Base-by-base conservation (phyloP, 2,797 vertebrate genomes). In the Thaleichthys pacificus region DNA sequence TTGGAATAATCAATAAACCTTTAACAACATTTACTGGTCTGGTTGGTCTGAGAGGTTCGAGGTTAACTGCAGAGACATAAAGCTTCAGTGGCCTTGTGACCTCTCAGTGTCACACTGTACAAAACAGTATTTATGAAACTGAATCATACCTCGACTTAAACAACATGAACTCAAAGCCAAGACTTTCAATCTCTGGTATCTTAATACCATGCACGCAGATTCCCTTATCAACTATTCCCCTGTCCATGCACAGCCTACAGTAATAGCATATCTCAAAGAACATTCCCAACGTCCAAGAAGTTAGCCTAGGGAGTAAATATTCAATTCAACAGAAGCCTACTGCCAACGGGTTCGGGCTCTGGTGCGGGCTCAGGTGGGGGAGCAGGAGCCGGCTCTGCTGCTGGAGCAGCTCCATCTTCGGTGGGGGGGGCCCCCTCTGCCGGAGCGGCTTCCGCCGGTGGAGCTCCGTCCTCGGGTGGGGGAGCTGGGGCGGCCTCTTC, bases 261-360 rank as follows among this genome's bases (percentile, higher is more conserved):
- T 47, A 56, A 56, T 5, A 56, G 51, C 19, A 56, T 51, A 51
- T 51, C 49, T 15, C 12, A 11, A 15, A 19, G 12, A 51, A 38
- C 42, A 56, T 56, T 56, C 51, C 15, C 51, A 7, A 15, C 15
- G 19, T 51, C 12, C 49, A 0, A 15, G 17, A 15, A 19, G 49
- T 15, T 51, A 51, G 17, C 22, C 42, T 54, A 9, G 71, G 14
- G 74, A 72, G 73, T 71, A 60, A 35, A 81, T 69, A 35, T 35
- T 35, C 32, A 35, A 35, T 35, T 35, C 62, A 69, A 75, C 42
- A 26, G 28, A 69, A 70, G 81, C 83, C 89, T 91, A 90, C 89
- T 91, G 80, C 60, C 68, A 73, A 80, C 72, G 57, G 87, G 84
- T 78, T 85, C 60, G 2, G 76, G 81, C 69, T 89, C 81, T 57